Evolutionary conservation across 1,140 invertebrate genomes (phyloP).

Genomic region (Chironomus striatipennis): DNA sequence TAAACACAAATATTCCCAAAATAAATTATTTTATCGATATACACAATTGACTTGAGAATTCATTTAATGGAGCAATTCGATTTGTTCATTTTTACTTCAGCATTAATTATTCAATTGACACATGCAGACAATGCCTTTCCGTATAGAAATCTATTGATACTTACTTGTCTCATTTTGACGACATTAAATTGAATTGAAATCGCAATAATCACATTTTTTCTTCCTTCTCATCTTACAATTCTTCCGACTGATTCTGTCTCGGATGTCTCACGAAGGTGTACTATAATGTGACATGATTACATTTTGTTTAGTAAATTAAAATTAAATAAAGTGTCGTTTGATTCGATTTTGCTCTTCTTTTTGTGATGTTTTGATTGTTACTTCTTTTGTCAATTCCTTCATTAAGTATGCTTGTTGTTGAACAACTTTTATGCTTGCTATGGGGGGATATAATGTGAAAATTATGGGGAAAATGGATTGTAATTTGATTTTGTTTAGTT

Average conservation of each 20-base stretch:
- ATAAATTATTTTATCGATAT: conserved; percentile 10
- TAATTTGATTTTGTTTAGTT: too few species aligned
- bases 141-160: too few species aligned
- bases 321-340: conserved; percentile 5
- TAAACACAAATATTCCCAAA: neutral
- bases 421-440: too few species aligned
- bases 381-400: too few species aligned
- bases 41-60: conserved; percentile 1
- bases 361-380: too few species aligned
- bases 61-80: neutral
- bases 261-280: neutral
- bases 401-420: too few species aligned
- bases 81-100: neutral
- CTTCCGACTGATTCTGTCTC: neutral
- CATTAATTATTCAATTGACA: conserved; percentile 14
- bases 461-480: too few species aligned
- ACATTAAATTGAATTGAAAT: conserved; percentile 14
- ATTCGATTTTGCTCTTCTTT: too few species aligned
- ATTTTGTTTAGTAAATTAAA: neutral
- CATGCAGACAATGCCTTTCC: conserved; percentile 5
- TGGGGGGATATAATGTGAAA: too few species aligned
- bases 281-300: neutral
- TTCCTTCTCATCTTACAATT: neutral
- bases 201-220: conserved; percentile 12
- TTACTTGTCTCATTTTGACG: neutral